Percentiles rank a stretch among this genome's conserved stretches.
These are phyloP conservation scores for Nyleta sp. DNA, from an alignment of 2,888 invertebrate genomes.

Conservation along the genomic window DNA sequence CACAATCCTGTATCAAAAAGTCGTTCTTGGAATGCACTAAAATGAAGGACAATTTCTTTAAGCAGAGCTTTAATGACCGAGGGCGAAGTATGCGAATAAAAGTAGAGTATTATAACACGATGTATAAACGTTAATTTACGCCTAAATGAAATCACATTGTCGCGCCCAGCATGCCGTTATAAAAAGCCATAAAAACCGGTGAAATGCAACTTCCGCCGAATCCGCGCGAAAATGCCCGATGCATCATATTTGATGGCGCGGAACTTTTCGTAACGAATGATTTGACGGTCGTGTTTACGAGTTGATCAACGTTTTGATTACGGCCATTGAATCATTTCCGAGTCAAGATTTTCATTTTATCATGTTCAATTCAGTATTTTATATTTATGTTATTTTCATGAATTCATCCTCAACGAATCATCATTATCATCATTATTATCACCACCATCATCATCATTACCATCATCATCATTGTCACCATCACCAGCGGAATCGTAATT, in stretches of 20 bases:
- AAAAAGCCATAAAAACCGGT: conserved; percentile 12
- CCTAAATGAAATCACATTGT: conserved; percentile 31
- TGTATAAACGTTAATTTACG: conserved; percentile 37
- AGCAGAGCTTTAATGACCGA: conserved; percentile 34
- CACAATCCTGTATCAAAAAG: conserved; percentile 43
- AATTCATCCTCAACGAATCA: no score
- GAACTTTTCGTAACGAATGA: background rate
- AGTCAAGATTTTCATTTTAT: background rate
- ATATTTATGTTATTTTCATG: no score
- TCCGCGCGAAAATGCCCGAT: background rate
- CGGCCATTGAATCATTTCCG: background rate
- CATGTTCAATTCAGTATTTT: no score
- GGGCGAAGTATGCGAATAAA: conserved; percentile 22
- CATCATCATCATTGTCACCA: no score
- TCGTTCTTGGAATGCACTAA: conserved; percentile 53
- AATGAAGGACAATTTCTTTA: conserved; percentile 55
- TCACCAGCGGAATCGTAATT: no score
- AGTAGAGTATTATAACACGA: conserved; percentile 9
- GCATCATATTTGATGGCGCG: conserved; percentile 4
- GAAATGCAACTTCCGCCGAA: background rate
- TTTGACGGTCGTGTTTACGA: background rate
- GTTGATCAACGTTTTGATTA: background rate
- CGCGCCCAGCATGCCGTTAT: background rate
- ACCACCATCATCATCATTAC: no score
- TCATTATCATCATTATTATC: no score